Base-by-base conservation (phyloP, 2,797 vertebrate species). In the Heterohyrax brucei region DNA sequence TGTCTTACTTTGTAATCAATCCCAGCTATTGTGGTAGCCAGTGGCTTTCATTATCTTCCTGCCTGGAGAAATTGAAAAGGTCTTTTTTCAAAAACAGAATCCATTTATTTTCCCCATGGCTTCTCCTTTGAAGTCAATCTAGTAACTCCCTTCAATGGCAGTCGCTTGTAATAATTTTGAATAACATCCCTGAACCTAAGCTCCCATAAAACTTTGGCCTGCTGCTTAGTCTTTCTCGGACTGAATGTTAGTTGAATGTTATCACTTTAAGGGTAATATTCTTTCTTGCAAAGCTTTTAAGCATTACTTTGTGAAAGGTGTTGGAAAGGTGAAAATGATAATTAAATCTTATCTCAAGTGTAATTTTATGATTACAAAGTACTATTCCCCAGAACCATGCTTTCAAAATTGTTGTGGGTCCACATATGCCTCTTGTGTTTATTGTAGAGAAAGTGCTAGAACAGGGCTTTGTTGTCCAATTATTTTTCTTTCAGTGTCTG, bases 291-390 rank as follows among this genome's bases (percentile, higher is more conserved):
- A 97, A 85, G 95, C 94, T 98, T 99, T 99, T 98, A 98, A 97
- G 97, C 99, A 98, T 99, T 98, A 98, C 98, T 98, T 98, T 98
- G 98, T 98, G 97, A 97, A 99, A 99, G 99, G 98, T 99, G 98
- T 98, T 98, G 98, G 98, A 99, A 98, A 99, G 98, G 98, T 99
- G 97, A 99, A 98, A 98, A 98, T 95, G 97, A 98, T 99, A 99
- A 99, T 99, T 99, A 99, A 99, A 99, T 99, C 98, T 99, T 99
- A 98, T 98, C 98, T 98, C 97, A 97, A 97, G 97, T 98, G 98
- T 99, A 98, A 99, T 99, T 99, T 99, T 99, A 98, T 99, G 99
- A 99, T 99, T 99, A 98, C 97, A 98, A 98, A 96, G 91, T 98
- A 86, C 96, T 98, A 98, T 99, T 99, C 99, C 98, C 98, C 97